Conservation (phyloP, 2,113 vertebrate genomes). For the Capra hircus region DNA sequence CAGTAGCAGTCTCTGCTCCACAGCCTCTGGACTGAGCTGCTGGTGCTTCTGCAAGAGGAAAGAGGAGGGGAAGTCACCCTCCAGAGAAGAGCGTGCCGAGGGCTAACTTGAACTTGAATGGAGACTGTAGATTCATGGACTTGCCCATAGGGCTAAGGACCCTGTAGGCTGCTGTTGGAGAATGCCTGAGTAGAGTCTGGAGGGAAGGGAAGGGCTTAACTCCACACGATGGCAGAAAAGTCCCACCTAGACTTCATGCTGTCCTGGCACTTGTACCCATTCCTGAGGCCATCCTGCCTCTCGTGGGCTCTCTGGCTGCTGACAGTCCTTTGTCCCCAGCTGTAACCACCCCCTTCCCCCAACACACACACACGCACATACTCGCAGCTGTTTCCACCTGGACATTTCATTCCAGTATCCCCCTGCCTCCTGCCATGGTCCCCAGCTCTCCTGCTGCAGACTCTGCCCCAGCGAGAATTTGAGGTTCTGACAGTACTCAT, state of each 20-base stretch:
- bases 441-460: background rate
- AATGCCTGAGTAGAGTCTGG: background rate
- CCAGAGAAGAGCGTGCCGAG: background rate
- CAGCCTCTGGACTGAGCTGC: constrained; percentile 38
- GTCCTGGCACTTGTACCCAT: background rate
- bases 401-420: constrained; percentile 4
- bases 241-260: background rate
- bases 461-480: constrained; percentile 36
- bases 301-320: background rate
- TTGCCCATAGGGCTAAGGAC: background rate
- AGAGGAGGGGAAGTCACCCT: constrained; percentile 33
- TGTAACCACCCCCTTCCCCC: background rate
- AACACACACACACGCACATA: background rate
- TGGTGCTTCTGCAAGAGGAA: constrained; percentile 16
- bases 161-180: constrained; percentile 8
- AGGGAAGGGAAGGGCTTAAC: background rate
- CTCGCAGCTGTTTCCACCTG: background rate
- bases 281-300: background rate
- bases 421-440: background rate
- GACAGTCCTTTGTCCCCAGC: background rate
- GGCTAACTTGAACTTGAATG: constrained; percentile 48
- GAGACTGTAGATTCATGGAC: constrained; percentile 59
- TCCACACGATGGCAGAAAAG: background rate
- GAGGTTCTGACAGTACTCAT: constrained; percentile 53
- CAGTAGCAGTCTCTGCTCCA: constrained; percentile 26